A percentile compares a stretch with the other conserved stretches of the same genome.
These are phyloP conservation scores for Andricus quercusramuli DNA, from an alignment of 2,888 invertebrate genomes.

Conservation along the genomic window DNA sequence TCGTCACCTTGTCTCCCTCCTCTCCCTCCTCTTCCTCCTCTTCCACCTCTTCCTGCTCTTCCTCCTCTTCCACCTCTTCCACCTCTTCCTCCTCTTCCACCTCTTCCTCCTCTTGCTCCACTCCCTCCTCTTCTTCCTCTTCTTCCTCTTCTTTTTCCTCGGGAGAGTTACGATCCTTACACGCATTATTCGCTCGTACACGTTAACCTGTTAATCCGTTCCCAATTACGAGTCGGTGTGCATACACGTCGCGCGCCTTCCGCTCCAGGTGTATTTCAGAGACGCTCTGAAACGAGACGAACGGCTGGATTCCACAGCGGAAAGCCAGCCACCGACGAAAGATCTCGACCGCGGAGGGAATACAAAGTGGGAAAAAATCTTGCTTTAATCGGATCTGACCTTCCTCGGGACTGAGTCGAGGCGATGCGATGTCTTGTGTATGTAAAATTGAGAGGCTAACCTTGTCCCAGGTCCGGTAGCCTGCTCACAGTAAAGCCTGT, in stretches of 20 bases:
- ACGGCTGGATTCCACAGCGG: constrained; percentile 23
- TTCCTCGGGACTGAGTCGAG: background rate
- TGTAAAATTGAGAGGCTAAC: constrained; percentile 43
- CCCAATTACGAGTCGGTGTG: constrained; percentile 33
- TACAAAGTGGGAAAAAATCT: constrained; percentile 30
- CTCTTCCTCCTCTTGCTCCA: constrained; percentile 31
- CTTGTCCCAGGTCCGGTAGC: constrained; percentile 26
- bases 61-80: constrained; percentile 11
- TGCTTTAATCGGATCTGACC: constrained; percentile 23
- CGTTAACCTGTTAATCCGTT: constrained; percentile 60
- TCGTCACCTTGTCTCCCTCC: constrained; percentile 48
- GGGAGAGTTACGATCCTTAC: constrained; percentile 62
- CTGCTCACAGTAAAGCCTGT: background rate
- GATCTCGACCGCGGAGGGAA: constrained; percentile 17
- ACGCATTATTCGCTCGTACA: constrained; percentile 54
- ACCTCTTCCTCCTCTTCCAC: no score
- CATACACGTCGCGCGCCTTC: constrained; percentile 28
- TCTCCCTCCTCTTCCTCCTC: constrained; percentile 10
- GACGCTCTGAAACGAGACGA: constrained; percentile 27
- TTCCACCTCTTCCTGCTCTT: constrained; percentile 19
- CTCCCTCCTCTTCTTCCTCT: background rate
- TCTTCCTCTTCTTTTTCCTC: constrained; percentile 36
- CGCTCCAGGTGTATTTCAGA: constrained; percentile 34
- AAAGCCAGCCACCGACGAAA: constrained; percentile 15
- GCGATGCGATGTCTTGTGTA: constrained; percentile 12